phyloP scores from a whole-genome alignment of 2,888 invertebrate genomes.

The Schizaphis graminum region DNA sequence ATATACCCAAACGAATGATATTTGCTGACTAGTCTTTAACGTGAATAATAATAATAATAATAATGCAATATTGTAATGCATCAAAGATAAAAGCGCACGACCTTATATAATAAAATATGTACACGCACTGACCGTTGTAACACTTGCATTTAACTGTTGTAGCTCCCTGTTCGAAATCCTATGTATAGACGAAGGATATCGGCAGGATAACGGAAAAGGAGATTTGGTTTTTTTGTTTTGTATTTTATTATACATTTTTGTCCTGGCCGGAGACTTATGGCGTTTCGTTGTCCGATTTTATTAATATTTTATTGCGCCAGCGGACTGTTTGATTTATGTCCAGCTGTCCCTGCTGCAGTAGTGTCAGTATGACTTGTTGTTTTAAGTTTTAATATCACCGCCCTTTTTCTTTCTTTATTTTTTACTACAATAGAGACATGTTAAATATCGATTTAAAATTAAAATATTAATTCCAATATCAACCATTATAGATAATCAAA shows the following conservation, averaged over 20 bases:
- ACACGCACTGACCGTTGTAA: conserved; percentile 55
- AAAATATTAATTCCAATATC: neutral
- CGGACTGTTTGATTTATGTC: conserved; percentile 60
- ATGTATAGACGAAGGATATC: neutral
- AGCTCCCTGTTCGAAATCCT: neutral
- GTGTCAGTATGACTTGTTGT: conserved; percentile 38
- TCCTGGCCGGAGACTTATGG: conserved; percentile 54
- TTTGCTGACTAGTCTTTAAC: conserved; percentile 48
- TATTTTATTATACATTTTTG: conserved; percentile 55
- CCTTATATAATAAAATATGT: conserved; percentile 56
- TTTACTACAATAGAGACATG: neutral
- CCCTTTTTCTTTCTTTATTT: conserved; percentile 10
- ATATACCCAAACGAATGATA: conserved; percentile 24
- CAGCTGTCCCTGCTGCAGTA: neutral
- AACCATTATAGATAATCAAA: neutral
- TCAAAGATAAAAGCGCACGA: conserved; percentile 33
- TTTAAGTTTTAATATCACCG: conserved; percentile 61
- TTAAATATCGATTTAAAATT: conserved; percentile 19
- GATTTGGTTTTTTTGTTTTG: conserved; percentile 37
- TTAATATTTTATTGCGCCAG: conserved; percentile 61
- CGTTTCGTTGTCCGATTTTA: conserved; percentile 62
- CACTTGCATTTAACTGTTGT: conserved; percentile 64
- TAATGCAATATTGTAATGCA: conserved; percentile 31
- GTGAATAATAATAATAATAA: conserved; percentile 56
- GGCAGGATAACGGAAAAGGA: neutral